Percentiles rank a stretch among this genome's conserved stretches.
phyloP scores from a whole-genome alignment of 2,113 vertebrate genomes.

The Empidonax traillii region DNA sequence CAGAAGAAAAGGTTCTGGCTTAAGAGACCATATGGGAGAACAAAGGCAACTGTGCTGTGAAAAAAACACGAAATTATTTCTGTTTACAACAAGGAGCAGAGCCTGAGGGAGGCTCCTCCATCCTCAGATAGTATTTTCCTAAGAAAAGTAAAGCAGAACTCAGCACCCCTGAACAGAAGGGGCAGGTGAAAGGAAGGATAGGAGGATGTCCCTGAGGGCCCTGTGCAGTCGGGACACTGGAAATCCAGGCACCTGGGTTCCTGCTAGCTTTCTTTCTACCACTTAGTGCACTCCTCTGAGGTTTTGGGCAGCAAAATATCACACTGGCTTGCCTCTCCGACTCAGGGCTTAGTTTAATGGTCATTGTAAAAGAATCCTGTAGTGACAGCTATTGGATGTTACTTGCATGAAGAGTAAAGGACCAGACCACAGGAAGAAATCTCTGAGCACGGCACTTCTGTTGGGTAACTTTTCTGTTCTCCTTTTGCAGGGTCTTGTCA shows the following conservation, averaged over 20 bases:
- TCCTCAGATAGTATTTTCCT: neutral
- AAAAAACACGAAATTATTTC: neutral
- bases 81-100: neutral
- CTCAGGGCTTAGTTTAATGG: neutral
- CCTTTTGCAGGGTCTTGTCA: neutral
- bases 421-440: neutral
- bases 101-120: neutral
- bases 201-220: neutral
- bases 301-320: neutral
- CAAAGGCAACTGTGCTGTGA: neutral
- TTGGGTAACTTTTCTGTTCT: neutral
- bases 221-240: neutral
- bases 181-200: neutral
- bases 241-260: neutral
- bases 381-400: neutral
- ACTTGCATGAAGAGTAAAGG: neutral
- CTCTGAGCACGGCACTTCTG: neutral
- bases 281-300: neutral
- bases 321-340: neutral
- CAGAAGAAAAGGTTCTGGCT: slow-evolving; percentile 37
- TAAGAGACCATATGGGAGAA: slow-evolving; percentile 21
- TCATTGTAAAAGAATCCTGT: rapidly evolving
- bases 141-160: neutral
- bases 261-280: neutral
- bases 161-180: neutral